Base-by-base conservation (phyloP, 2,797 vertebrate species). In the Buceros bicornis region DNA sequence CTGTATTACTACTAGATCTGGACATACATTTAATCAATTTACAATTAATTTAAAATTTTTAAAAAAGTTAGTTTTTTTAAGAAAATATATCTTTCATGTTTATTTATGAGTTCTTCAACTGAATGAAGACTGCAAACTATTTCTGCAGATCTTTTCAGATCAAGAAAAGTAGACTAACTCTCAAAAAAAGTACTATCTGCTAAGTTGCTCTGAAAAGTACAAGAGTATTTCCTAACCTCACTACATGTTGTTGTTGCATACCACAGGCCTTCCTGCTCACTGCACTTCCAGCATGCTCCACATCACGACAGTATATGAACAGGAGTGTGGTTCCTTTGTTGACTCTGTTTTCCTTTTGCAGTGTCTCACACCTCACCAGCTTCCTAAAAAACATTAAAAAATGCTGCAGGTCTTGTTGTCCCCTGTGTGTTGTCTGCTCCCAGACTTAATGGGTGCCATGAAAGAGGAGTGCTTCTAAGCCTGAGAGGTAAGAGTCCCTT, bases 61-160 rank as follows among this genome's bases (percentile, higher is more conserved):
- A 51, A 17, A 42, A 50, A 22, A 1, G 0, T 3, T 51, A 2
- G 22, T 6, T 5, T 26, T 67, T 45, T n/a, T n/a, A 58, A 64
- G 10, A 20, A 79, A 28, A 45, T 0, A 42, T 53, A 42, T 85
- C 0, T 87, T 79, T 77, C 10, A 35, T 8, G 4, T 54, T 64
- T 74, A 7, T 56, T 84, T 73, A 18, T 37, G 61, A 35, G 5
- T 54, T 71, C 13, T 53, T 89, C 12, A 80, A 35, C 5, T 40
- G 48, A 61, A 48, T 58, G n/a, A 58, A 87, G 45, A 60, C 2
- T 33, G 6, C 43, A 66, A 19, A 19, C 45, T 53, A 33, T 42
- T 82, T 77, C 11, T 58, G 20, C n/a, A 88, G 18, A 60, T 15
- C 10, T 73, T 73, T 77, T 45, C 29, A 64, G 16, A 58, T 26